Evolutionary conservation across 37 sponge, comb jelly and placozoan genomes (phyloP), one percentile per base, ranked within the genome.

Genomic region (Ephydatia muelleri): DNA sequence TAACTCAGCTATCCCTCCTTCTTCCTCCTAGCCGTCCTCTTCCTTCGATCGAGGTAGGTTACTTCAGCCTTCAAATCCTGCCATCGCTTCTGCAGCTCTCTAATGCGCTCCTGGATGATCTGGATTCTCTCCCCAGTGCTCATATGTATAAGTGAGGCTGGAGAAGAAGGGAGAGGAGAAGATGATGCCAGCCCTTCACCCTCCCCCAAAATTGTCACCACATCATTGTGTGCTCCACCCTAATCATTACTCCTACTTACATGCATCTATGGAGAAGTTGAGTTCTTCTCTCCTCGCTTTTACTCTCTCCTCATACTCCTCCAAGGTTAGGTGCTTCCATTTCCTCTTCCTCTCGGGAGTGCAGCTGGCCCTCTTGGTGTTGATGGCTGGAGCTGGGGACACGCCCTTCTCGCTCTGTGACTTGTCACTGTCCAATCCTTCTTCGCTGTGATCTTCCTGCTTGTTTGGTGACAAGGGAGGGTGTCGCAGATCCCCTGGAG

Each of bases 41-140:
- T 93, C 77, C 86, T 85, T 29, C 90, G 48, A 32, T 93, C 93
- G 38, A 93, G 78, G 73, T 93, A 77, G 0, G 80, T 76, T 36
- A 93, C 93, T 43, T 86, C 90, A 23, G 81, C 25, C 82, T 86
- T 89, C 36, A 93, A 81, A 19, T 89, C 87, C 13, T 47, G 35
- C 87, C 91, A 93, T 32, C 75, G 73, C 65, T 80, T 39, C 77
- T 89, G 83, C 66, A 93, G 72, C 22, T 78, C 81, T 23, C 67
- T 68, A 40, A 93, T 86, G 21, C 77, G 70, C 38, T 88, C 81
- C 73, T 85, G 80, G 12, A 93, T 86, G 67, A 93, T 47, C 6
- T 14, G 9, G 3, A 89, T 83, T n/a, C 85, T 77, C 78, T 89
- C 90, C 31, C 71, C 31, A 27, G 76, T 57, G 37, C 13, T 65